A percentile compares a stretch with the other conserved stretches of the same genome.
Conservation (phyloP, 2,888 invertebrate species). For the Sturmia bella region DNA sequence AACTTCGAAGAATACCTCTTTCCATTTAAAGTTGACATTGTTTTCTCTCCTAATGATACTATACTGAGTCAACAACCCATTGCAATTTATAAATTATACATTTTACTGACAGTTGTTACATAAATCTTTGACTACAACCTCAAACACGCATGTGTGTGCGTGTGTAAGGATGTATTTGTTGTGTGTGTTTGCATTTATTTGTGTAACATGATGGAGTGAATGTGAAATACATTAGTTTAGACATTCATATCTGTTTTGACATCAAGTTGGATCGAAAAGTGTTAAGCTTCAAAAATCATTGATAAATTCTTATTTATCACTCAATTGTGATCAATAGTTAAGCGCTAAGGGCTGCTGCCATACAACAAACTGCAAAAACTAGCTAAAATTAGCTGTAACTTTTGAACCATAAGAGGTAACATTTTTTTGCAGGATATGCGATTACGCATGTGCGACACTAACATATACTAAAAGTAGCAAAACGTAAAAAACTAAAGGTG, state of each 20-base stretch:
- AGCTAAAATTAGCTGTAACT: too few species aligned
- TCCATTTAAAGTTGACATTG: constrained; percentile 14
- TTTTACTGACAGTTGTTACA: constrained; percentile 55
- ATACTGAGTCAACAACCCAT: constrained; percentile 32
- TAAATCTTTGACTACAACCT: constrained; percentile 48
- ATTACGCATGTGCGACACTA: too few species aligned
- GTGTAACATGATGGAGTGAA: constrained; percentile 17
- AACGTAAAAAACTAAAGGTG: too few species aligned
- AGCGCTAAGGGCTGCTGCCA: too few species aligned
- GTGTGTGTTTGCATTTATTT: not conserved
- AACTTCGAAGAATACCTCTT: not conserved
- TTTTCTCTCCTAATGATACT: constrained; percentile 23
- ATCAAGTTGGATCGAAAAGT: not conserved
- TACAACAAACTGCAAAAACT: too few species aligned
- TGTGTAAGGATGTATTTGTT: too few species aligned
- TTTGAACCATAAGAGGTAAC: too few species aligned
- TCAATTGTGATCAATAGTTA: not conserved
- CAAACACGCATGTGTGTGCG: not conserved
- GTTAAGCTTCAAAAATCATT: not conserved
- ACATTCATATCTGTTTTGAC: not conserved
- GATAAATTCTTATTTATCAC: not conserved
- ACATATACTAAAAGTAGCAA: too few species aligned
- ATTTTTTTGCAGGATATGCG: too few species aligned
- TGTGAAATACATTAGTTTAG: not conserved
- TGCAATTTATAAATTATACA: constrained; percentile 53